Base-by-base conservation (phyloP, 2,797 vertebrate genomes). In the Crenichthys baileyi region DNA sequence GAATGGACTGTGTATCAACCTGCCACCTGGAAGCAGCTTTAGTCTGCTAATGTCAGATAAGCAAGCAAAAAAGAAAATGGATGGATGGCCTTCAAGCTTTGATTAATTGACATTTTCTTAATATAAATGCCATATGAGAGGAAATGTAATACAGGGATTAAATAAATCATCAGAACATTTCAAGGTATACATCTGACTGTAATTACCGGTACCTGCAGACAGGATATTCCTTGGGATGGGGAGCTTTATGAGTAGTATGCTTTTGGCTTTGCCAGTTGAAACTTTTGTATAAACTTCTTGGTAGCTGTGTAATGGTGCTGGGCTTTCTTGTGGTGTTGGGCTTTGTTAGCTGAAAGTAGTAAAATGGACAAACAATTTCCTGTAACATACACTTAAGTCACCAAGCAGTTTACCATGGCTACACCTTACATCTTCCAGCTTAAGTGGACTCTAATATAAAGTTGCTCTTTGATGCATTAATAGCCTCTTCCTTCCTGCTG, bases 381-480 rank as follows among this genome's bases (percentile, higher is more conserved):
- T 51, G 29, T 36, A 36, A 31, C 60, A 36, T 63, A 16, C 56
- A 18, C 13, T 63, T 15, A 63, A 60, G 56, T 26, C n/a, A 60
- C 56, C 12, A 29, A 18, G 15, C 13, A 16, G 15, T 7, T 63
- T 68, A 85, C 77, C 84, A 70, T 82, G 82, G 78, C 53, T 36
- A 3, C 83, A 81, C 82, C 84, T 73, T 77, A 81, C 73, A 85
- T 79, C 82, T 85, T 73, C 75, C 82, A 84, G 75, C 89, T 85
- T 91, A 93, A 93, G 88, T 93, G 88, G 88, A 90, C 87, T 85
- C 87, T 92, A 88, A 93, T 94, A 93, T 94, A 91, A 93, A 90
- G 88, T 93, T 90, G 89, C 87, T 90, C 88, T 93, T 90, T 92
- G 91, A 92, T 93, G 90, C 92, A 92, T 92, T 94, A 94, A 94